Base-by-base conservation (phyloP, 2,797 vertebrate species). In the Heterohyrax brucei region DNA sequence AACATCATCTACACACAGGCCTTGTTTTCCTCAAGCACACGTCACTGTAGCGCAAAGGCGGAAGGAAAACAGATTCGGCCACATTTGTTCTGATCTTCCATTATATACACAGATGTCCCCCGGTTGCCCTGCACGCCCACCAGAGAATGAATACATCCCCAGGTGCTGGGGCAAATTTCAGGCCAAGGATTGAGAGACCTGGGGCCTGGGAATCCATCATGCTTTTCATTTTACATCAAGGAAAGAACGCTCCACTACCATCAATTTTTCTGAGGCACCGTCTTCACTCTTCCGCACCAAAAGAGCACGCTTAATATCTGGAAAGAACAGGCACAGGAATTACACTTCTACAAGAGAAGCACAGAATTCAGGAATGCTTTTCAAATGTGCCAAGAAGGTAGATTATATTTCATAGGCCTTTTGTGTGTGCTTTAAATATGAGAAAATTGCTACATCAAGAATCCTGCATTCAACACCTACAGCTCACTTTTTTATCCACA, bases 61-160 rank as follows among this genome's bases (percentile, higher is more conserved):
- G 94, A 95, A 83, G 93, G 86, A 92, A 98, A 97, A 97, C 24
- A 83, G 96, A 97, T 95, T 89, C 56, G 44, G 44, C 73, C 95
- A 94, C 59, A 61, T 64, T 91, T 68, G 62, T 82, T 48, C 90
- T 92, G 91, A 85, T 93, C 96, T 95, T 97, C 81, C 87, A 22
- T 87, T 79, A 95, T 8, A 73, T 16, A 46, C 3, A 5, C 1
- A 12, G 16, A 22, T 10, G 48, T 1, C 21, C 30, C 22, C 50
- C n/a, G 1, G 2, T 9, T n/a, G 18, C 68, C 30, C 30, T 33
- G 16, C 5, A 5, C 1, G 0, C 0, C 1, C 0, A 7, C 0
- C 0, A n/a, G 79, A 89, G 84, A 50, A 97, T 82, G 48, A 33
- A 59, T 3, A 5, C 2, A 16, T 86, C 73, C 80, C 78, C 94